Percentiles rank a stretch among this genome's conserved stretches.
Conservation (phyloP, 1,140 invertebrate genomes). For the Brachionus angularis region DNA sequence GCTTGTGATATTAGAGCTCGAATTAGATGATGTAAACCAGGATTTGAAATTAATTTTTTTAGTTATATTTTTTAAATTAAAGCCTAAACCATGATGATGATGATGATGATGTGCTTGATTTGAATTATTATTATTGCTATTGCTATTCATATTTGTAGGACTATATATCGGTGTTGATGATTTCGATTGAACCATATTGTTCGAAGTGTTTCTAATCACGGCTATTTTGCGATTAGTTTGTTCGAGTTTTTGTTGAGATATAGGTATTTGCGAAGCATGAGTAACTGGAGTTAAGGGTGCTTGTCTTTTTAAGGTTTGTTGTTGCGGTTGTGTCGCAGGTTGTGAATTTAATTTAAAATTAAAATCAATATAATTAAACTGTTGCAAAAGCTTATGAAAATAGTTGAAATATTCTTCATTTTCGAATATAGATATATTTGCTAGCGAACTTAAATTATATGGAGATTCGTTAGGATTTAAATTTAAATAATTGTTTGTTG, state of each 20-base stretch:
- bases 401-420: conserved; percentile 41
- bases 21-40: conserved; percentile 28
- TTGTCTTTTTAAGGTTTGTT: background rate
- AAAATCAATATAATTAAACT: conserved; percentile 23
- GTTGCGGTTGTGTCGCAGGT: background rate
- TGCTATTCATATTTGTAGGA: background rate
- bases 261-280: background rate
- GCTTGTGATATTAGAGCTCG: background rate
- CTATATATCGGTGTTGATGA: too few relatives aligned
- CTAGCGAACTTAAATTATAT: conserved; percentile 10
- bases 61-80: conserved; percentile 36
- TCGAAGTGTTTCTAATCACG: too few relatives aligned
- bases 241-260: too few relatives aligned
- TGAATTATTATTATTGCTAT: background rate
- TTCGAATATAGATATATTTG: conserved; percentile 35
- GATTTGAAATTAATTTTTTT: conserved; percentile 32
- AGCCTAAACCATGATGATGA: conserved; percentile 17
- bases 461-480: background rate
- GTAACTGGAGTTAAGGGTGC: background rate
- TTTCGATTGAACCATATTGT: conserved; percentile 17
- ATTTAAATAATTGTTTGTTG: background rate
- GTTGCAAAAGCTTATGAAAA: conserved; percentile 36
- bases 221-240: too few relatives aligned
- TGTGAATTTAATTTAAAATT: background rate
- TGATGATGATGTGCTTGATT: background rate